Evolutionary conservation across 92 coral and sea anemone species (phyloP).

Genomic region (Umimayanthus chanpuru): DNA sequence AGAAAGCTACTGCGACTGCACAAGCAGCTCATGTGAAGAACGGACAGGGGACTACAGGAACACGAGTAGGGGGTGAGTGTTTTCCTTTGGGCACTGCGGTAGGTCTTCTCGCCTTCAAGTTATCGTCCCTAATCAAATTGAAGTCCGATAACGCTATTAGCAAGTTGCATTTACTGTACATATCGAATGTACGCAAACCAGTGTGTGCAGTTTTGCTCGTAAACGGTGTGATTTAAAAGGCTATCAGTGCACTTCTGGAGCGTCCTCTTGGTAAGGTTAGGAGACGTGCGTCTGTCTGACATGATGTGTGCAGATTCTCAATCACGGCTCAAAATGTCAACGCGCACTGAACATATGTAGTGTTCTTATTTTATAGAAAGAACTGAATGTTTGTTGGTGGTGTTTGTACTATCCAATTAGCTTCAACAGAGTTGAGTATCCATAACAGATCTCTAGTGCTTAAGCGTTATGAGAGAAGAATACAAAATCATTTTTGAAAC

Average conservation of each 20-base stretch:
- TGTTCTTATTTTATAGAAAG: conserved; percentile 20
- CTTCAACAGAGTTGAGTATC: conserved; percentile 79
- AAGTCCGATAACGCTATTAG: conserved; percentile 91
- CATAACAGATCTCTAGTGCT: conserved; percentile 66
- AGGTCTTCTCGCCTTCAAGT: conserved; percentile 76
- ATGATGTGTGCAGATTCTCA: conserved; percentile 35
- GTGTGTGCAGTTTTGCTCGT: not conserved
- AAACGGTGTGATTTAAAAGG: conserved; percentile 24
- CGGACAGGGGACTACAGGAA: conserved; percentile 54
- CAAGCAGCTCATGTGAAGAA: conserved; percentile 84
- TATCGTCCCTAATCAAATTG: conserved; percentile 90
- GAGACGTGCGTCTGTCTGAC: conserved; percentile 15
- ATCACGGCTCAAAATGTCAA: conserved; percentile 37
- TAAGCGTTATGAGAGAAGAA: conserved; percentile 47
- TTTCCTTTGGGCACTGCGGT: conserved; percentile 79
- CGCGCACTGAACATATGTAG: conserved; percentile 26
- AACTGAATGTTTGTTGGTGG: conserved; percentile 66
- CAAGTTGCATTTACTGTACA: conserved; percentile 70
- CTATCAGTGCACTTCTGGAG: conserved; percentile 8
- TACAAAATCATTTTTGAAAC: conserved; percentile 29
- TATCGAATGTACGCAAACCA: conserved; percentile 65
- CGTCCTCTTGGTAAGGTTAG: not conserved
- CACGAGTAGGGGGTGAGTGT: conserved; percentile 71
- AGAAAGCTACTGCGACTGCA: conserved; percentile 93
- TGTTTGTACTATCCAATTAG: conserved; percentile 58